Evolutionary conservation across 2,888 invertebrate genomes (phyloP), one percentile per base, ranked within the genome.

Genomic region (Drosophila phalerata): DNA sequence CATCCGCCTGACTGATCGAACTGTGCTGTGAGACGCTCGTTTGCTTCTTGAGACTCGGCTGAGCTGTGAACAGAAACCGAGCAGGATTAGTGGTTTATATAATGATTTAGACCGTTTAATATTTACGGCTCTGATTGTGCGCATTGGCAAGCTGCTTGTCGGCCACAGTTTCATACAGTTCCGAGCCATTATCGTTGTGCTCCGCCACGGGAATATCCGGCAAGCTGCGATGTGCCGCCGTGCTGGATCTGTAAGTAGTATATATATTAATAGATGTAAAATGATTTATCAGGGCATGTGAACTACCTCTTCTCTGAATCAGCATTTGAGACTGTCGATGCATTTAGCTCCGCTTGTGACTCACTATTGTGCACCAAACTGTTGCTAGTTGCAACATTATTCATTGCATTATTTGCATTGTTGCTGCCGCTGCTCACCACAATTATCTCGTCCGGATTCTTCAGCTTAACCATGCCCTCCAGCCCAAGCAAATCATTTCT

Each of bases 101-200:
- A 25, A 45, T 13, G 17, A 4, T 22, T 8, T 25, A n/a, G 9
- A 11, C 10, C 11, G 1, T n/a, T 2, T 37, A 88, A 91, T 66
- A n/a, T n/a, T n/a, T 85, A 93, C 93, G 92, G 78, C 92, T 92
- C 77, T 92, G 90, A 63, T 91, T 89, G 37, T 90, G 90, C n/a
- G 88, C 91, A 73, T 85, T 85, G 11, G 83, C 69, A 2, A 90
- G 69, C 80, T 93, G 92, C 91, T 94, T 93, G 78, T 94, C 94
- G 53, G 95, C 95, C 15, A 97, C 96, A 6, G 97, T 97, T 38
- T 97, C 97, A 91, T 97, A 97, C 71, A 97, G 94, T 90, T 97
- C 97, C 0, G 97, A 97, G 9, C 95, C 95, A 51, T 96, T 96
- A 92, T 97, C 97, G 81, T 94, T 94, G 73, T 93, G 94, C 83